Conservation (phyloP, 2,888 invertebrate genomes). For the Cremastinae sp. region DNA sequence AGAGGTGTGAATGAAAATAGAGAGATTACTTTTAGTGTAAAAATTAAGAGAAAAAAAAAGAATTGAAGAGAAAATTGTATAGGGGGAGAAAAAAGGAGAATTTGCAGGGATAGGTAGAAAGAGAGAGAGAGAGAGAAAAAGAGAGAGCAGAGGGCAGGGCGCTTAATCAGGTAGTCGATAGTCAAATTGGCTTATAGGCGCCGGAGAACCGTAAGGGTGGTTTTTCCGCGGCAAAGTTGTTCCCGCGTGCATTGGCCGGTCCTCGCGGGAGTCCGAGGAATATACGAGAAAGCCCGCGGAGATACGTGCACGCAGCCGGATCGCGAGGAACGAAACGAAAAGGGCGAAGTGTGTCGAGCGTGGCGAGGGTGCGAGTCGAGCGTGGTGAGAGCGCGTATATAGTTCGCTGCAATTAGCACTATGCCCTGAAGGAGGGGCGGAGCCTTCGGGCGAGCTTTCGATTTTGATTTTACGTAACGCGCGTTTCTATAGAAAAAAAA, state of each 20-base stretch:
- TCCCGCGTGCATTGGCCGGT: constrained; percentile 58
- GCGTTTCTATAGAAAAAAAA: background rate
- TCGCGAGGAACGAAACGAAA: background rate
- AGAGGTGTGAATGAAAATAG: background rate
- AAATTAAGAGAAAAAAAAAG: background rate
- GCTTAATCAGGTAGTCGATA: constrained; percentile 81
- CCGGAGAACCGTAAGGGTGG: constrained; percentile 71
- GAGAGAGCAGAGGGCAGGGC: constrained; percentile 62
- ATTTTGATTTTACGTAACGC: too few species aligned
- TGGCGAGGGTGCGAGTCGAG: constrained; percentile 44
- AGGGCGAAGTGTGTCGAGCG: too few species aligned
- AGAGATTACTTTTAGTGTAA: background rate
- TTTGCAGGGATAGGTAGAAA: constrained; percentile 9
- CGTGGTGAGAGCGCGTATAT: background rate
- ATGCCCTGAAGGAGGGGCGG: too few species aligned
- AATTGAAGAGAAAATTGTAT: constrained; percentile 8
- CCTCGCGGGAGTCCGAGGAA: constrained; percentile 52
- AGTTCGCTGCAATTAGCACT: too few species aligned
- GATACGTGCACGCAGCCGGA: background rate
- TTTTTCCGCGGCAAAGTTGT: constrained; percentile 68
- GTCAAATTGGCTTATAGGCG: constrained; percentile 80
- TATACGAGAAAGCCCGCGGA: constrained; percentile 17
- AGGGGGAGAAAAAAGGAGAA: constrained; percentile 8
- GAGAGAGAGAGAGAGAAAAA: constrained; percentile 9
- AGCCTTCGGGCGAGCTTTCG: too few species aligned